Evolutionary conservation across 1,140 invertebrate genomes (phyloP).

Genomic region (Aphaenogaster floridana): DNA sequence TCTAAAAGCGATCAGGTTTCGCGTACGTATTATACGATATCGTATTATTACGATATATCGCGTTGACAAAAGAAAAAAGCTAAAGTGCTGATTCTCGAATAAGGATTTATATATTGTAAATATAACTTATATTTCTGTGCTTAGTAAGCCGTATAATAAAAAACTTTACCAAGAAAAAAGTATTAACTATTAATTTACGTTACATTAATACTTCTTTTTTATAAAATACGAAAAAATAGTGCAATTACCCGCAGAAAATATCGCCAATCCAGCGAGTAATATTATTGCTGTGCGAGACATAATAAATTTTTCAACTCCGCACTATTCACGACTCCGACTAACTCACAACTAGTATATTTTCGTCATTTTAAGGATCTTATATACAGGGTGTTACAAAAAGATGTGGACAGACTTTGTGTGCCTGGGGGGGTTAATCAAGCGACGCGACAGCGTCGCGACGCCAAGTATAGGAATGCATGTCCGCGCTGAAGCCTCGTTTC

Average conservation of each 20-base stretch:
- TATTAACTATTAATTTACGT: background rate
- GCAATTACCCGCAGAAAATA: constrained; percentile 38
- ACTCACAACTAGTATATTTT: background rate
- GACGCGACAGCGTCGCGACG: too few relatives aligned
- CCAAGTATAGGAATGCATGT: too few relatives aligned
- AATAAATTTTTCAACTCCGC: background rate
- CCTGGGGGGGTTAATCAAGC: too few relatives aligned
- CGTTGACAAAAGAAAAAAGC: background rate
- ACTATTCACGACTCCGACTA: background rate
- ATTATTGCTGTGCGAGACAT: constrained; percentile 23
- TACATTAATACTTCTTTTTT: background rate
- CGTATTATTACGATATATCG: background rate
- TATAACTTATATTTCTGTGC: background rate
- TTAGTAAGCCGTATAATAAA: background rate
- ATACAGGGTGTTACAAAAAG: too few relatives aligned
- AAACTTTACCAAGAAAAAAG: background rate
- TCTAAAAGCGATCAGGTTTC: constrained; percentile 3
- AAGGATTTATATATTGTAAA: background rate
- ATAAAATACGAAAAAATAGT: background rate
- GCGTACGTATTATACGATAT: too few relatives aligned
- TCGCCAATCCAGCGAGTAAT: background rate
- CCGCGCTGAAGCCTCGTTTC: too few relatives aligned
- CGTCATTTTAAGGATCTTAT: background rate
- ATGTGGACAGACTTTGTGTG: too few relatives aligned
- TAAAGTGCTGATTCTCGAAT: background rate